Evolutionary conservation across 2,797 vertebrate genomes (phyloP).

Genomic region (Pangasius krempfi): DNA sequence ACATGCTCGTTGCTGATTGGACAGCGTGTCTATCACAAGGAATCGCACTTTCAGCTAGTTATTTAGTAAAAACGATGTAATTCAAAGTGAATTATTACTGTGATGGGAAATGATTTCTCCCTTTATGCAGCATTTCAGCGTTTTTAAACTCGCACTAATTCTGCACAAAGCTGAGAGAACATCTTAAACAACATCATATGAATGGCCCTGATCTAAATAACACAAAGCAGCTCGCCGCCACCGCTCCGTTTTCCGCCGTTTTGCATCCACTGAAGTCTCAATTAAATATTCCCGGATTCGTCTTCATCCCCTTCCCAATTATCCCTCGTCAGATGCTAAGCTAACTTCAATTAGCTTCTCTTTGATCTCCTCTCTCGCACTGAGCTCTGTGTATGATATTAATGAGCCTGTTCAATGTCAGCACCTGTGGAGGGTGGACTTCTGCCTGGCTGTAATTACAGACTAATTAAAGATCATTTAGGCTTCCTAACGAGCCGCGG

Average conservation of each 20-base stretch:
- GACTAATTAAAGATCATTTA: slow-evolving; percentile 74
- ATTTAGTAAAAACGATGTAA: neutral
- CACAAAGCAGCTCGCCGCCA: neutral
- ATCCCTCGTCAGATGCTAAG: slow-evolving; percentile 70
- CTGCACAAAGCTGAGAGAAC: neutral
- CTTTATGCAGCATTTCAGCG: neutral
- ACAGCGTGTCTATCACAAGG: neutral
- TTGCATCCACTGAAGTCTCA: neutral
- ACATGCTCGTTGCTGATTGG: neutral
- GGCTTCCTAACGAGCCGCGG: slow-evolving; percentile 69
- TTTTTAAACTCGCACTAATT: neutral
- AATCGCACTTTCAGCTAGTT: neutral
- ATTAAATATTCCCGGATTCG: neutral
- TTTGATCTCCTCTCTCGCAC: slow-evolving; percentile 68
- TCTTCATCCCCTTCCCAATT: slow-evolving; percentile 59
- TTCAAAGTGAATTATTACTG: neutral
- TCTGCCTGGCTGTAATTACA: slow-evolving; percentile 70
- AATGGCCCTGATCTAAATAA: neutral
- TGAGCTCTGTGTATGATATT: slow-evolving; percentile 58
- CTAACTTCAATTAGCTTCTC: slow-evolving; percentile 72
- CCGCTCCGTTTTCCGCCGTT: neutral
- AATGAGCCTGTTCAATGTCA: slow-evolving; percentile 59
- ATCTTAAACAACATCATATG: neutral
- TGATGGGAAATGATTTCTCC: neutral
- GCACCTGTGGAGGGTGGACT: slow-evolving; percentile 64